Percentiles rank a stretch among this genome's conserved stretches.
Evolutionary conservation across 2,797 vertebrate species (phyloP).

Genomic region (Lepilemur ruficaudatus): DNA sequence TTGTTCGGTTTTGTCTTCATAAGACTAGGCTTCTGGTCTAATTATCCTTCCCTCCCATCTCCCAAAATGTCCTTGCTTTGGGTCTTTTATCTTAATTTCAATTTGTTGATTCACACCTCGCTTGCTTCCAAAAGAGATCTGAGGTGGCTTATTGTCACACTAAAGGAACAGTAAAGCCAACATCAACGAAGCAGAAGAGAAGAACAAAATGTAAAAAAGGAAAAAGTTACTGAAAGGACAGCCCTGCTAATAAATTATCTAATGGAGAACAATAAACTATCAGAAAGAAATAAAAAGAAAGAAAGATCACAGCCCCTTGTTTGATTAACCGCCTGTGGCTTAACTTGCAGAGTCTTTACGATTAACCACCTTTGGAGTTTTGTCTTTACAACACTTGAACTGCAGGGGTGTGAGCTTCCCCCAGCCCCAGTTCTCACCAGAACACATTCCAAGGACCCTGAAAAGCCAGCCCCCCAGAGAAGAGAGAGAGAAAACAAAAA

Average conservation of each 20-base stretch:
- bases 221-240: not conserved
- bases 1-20: not conserved
- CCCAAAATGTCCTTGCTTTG: not conserved
- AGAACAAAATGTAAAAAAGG: not conserved
- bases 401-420: not conserved
- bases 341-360: too few relatives aligned
- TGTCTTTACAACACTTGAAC: too few relatives aligned
- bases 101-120: not conserved
- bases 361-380: too few relatives aligned
- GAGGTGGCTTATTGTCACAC: not conserved
- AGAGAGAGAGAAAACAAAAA: too few relatives aligned
- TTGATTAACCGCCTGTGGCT: too few relatives aligned
- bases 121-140: not conserved
- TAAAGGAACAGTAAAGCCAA: not conserved
- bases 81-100: not conserved
- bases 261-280: too few relatives aligned
- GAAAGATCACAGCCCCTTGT: too few relatives aligned
- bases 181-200: not conserved
- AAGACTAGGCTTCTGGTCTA: not conserved
- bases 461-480: too few relatives aligned
- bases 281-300: too few relatives aligned
- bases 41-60: not conserved
- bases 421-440: too few relatives aligned
- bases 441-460: too few relatives aligned
- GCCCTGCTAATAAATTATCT: too few relatives aligned